Evolutionary conservation across 2,113 vertebrate species (phyloP).

Genomic region (Phoenicopterus ruber): DNA sequence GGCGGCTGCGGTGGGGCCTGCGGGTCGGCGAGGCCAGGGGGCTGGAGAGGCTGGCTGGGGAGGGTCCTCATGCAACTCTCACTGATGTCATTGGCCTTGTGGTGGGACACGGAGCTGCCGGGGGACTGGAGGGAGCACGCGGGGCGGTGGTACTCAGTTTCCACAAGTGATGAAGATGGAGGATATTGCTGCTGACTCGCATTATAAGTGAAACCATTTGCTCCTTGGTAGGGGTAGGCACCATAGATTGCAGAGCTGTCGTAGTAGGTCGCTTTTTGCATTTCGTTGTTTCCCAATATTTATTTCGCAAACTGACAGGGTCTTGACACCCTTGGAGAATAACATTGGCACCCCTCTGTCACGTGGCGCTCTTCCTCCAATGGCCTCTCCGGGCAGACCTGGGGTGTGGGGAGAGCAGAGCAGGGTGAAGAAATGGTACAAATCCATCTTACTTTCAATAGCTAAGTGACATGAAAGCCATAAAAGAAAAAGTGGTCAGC

Average conservation of each 20-base stretch:
- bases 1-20: slow-evolving; percentile 71
- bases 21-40: slow-evolving; percentile 78
- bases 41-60: slow-evolving; percentile 79
- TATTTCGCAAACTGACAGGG: slow-evolving; percentile 99
- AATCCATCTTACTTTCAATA: slow-evolving; percentile 99
- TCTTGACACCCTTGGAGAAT: slow-evolving; percentile 99
- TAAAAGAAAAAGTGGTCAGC: slow-evolving; percentile 95
- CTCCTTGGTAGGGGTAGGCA: slow-evolving; percentile 97
- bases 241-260: slow-evolving; percentile 98
- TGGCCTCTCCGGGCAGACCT: slow-evolving; percentile 94
- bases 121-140: slow-evolving; percentile 96
- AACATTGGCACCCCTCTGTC: slow-evolving; percentile 99
- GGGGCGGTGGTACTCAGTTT: slow-evolving; percentile 93
- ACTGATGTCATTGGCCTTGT: slow-evolving; percentile 87
- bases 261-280: slow-evolving; percentile 99
- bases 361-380: slow-evolving; percentile 98
- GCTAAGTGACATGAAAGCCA: slow-evolving; percentile 96
- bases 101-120: slow-evolving; percentile 81
- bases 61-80: slow-evolving; percentile 89
- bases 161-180: slow-evolving; percentile 86
- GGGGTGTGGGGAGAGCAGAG: slow-evolving; percentile 89
- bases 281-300: slow-evolving; percentile 99
- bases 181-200: slow-evolving; percentile 95
- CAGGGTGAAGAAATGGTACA: slow-evolving; percentile 94
- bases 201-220: slow-evolving; percentile 98